Evolutionary conservation across 2,113 vertebrate genomes (phyloP), one percentile per base, ranked within the genome.

Genomic region (Osmerus mordax): DNA sequence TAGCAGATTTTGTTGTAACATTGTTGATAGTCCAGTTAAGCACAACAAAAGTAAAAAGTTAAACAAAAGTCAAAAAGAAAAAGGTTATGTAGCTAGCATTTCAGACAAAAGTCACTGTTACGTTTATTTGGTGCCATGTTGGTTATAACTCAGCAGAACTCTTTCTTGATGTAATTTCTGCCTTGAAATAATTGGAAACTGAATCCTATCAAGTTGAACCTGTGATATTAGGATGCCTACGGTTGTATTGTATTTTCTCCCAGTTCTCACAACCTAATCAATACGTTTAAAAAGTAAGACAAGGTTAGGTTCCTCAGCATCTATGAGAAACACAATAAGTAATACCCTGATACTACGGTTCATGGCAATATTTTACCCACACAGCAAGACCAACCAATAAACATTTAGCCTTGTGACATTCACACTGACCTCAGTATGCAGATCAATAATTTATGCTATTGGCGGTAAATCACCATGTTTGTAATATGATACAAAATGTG

Each of bases 231-330:
- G 41, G 41, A 47, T 47, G 8, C 41, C 41, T 11, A 47, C 77
- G 67, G 79, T 72, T 3, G 19, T 3, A 59, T 78, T 78, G 80
- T 65, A 61, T 41, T 68, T 36, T 70, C 52, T 70, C 53, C 76
- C 68, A 78, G 80, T 83, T 86, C 79, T 87, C 87, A 82, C 83
- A 82, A 66, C 65, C 62, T 77, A 79, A 90, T 91, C 88, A 79
- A 91, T 90, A 90, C 83, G 81, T 89, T 90, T 89, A 76, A 76
- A 87, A 80, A 87, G 72, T 76, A 75, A 71, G 76, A 82, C 81
- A 83, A 88, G 86, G 87, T 89, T 86, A 83, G 80, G 73, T 74
- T 79, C 69, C 74, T 89, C 82, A 87, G 78, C 65, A 58, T 63
- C 70, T 77, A 75, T 83, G 72, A 69, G 69, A 80, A 54, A 58